Conservation (phyloP, 2,113 vertebrate species). For the Ahaetulla prasina region DNA sequence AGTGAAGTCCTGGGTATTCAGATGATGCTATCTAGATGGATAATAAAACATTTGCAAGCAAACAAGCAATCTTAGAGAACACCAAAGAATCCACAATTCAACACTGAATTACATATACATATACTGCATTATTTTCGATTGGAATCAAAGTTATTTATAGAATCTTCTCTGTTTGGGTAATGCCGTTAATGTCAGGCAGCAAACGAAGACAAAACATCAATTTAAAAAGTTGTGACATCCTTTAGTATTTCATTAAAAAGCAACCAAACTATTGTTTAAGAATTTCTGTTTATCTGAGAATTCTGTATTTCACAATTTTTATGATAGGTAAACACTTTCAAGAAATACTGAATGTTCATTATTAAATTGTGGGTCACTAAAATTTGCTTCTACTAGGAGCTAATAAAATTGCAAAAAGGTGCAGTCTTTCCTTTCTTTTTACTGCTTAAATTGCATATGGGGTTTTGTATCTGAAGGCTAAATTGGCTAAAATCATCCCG, state of each 20-base stretch:
- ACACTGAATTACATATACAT: neutral
- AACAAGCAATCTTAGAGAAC: neutral
- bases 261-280: neutral
- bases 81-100: neutral
- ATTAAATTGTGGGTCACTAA: neutral
- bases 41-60: neutral
- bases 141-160: neutral
- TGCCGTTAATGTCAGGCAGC: neutral
- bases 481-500: neutral
- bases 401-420: neutral
- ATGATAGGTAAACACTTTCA: neutral
- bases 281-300: neutral
- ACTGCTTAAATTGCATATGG: neutral
- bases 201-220: conserved; percentile 29
- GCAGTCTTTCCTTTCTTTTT: neutral
- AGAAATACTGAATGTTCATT: neutral
- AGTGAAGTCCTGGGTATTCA: neutral
- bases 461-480: neutral
- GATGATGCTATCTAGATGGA: neutral
- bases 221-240: neutral
- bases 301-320: neutral
- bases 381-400: neutral
- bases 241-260: conserved; percentile 17
- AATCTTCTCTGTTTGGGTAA: conserved; percentile 27
- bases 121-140: neutral